Evolutionary conservation across 2,113 vertebrate genomes (phyloP).

Genomic region (Syngnathus typhle): DNA sequence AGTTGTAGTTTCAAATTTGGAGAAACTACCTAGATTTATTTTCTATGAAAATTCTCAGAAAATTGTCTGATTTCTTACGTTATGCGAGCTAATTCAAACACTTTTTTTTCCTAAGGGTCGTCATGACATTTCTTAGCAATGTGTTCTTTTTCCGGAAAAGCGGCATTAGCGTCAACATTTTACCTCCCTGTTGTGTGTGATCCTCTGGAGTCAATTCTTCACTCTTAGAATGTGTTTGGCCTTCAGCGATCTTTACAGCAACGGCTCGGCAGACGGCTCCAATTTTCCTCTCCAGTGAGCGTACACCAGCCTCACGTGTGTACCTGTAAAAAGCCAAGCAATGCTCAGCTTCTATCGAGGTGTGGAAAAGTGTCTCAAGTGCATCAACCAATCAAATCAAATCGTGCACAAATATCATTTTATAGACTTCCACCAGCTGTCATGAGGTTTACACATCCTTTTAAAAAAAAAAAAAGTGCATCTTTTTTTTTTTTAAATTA

Average conservation of each 20-base stretch:
- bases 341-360: too few relatives aligned
- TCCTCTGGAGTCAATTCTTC: slow-evolving; percentile 4
- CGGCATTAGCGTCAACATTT: background rate
- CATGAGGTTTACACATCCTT: too few relatives aligned
- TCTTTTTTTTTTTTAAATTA: too few relatives aligned
- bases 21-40: too few relatives aligned
- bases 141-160: background rate
- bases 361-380: too few relatives aligned
- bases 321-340: slow-evolving; percentile 68
- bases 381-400: too few relatives aligned
- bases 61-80: too few relatives aligned
- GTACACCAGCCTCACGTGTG: slow-evolving; percentile 90
- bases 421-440: too few relatives aligned
- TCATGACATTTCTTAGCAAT: background rate
- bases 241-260: slow-evolving; percentile 92
- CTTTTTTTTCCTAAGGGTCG: background rate
- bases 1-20: background rate
- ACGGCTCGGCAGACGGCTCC: slow-evolving; percentile 91
- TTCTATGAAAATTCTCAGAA: too few relatives aligned
- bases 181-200: slow-evolving; percentile 42
- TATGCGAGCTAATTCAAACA: too few relatives aligned
- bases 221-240: slow-evolving; percentile 71
- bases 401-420: too few relatives aligned
- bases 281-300: slow-evolving; percentile 89
- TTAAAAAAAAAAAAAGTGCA: too few relatives aligned